Evolutionary conservation across 1,140 invertebrate genomes (phyloP).

Genomic region (Saccostrea cuccullata): DNA sequence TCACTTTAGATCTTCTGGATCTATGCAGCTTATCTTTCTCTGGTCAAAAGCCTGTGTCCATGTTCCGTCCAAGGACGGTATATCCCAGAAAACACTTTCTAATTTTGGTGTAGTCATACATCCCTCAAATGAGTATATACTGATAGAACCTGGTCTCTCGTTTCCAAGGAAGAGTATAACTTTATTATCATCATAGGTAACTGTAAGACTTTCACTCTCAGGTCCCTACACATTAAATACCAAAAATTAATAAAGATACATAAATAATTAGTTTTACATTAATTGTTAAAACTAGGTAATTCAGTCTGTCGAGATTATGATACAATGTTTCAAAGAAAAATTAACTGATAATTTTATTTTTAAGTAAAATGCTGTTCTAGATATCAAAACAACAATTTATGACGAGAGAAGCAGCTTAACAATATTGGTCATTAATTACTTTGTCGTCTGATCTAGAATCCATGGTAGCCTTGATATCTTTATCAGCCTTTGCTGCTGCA

Average conservation of each 20-base stretch:
- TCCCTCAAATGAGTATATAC: constrained; percentile 38
- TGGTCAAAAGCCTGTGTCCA: constrained; percentile 40
- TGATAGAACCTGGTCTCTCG: constrained; percentile 51
- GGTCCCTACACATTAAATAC: constrained; percentile 30
- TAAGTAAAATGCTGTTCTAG: neutral
- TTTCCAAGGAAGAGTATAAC: constrained; percentile 46
- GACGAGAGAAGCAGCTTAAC: neutral
- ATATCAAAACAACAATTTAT: neutral
- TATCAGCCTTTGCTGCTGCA: neutral
- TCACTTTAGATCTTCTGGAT: constrained; percentile 54
- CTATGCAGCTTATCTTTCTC: constrained; percentile 38
- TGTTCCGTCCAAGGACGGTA: constrained; percentile 15
- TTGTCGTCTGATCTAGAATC: constrained; percentile 48
- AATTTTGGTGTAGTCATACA: neutral
- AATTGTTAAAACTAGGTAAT: neutral
- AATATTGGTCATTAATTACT: neutral
- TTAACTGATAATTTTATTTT: neutral
- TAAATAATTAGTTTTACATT: neutral
- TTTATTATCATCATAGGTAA: constrained; percentile 33
- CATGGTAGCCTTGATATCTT: constrained; percentile 14
- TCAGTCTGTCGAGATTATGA: neutral
- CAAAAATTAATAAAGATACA: neutral
- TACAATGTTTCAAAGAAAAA: neutral
- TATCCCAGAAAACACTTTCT: constrained; percentile 34
- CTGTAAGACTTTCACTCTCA: constrained; percentile 49